A percentile compares a stretch with the other conserved stretches of the same genome.
Conservation (phyloP, 2,888 invertebrate species). For the Pristionchus mayeri region DNA sequence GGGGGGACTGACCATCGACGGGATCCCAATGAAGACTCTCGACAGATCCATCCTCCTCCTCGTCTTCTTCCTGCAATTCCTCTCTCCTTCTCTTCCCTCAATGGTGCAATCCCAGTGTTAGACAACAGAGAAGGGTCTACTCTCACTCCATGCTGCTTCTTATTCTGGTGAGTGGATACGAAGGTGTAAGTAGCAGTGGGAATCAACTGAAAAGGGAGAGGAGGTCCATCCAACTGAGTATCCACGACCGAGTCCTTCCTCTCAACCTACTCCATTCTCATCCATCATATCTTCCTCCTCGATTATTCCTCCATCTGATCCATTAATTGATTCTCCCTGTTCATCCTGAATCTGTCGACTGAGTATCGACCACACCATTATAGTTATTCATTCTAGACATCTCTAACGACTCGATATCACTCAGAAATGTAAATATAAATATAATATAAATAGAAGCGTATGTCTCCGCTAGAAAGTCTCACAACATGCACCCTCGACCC, state of each 20-base stretch:
- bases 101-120: slow-evolving; percentile 13
- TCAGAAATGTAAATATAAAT: neutral
- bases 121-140: neutral
- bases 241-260: neutral
- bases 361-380: neutral
- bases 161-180: slow-evolving; percentile 25
- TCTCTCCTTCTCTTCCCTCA: neutral
- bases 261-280: slow-evolving; percentile 38
- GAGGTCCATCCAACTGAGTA: slow-evolving; percentile 12
- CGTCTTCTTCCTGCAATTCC: slow-evolving; percentile 33
- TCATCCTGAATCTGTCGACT: slow-evolving; percentile 42
- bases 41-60: slow-evolving; percentile 60
- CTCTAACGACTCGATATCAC: neutral
- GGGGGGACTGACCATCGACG: slow-evolving; percentile 53
- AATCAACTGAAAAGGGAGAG: slow-evolving; percentile 31
- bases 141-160: neutral
- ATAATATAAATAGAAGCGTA: neutral
- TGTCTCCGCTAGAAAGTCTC: too few species aligned
- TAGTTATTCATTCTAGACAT: neutral
- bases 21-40: slow-evolving; percentile 74
- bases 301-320: slow-evolving; percentile 51
- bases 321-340: neutral
- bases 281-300: slow-evolving; percentile 50
- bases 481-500: slow-evolving; percentile 43
- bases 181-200: slow-evolving; percentile 35